Evolutionary conservation across 2,113 vertebrate genomes (phyloP), one percentile per base, ranked within the genome.

Genomic region (Steatornis caripensis): DNA sequence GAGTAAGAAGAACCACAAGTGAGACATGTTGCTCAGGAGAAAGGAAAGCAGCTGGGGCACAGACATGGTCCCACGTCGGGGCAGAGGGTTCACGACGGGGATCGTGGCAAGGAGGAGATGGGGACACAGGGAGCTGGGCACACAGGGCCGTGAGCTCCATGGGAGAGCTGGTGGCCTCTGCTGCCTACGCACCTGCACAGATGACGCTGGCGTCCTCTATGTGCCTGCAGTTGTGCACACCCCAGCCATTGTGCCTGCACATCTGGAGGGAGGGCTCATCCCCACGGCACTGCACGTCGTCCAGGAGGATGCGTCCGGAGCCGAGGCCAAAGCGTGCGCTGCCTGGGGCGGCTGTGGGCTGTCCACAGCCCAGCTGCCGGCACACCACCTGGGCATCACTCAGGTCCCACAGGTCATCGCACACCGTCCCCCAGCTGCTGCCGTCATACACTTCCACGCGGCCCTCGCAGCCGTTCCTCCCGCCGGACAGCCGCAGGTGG

Each of bases 361-460:
- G 49, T 5, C 95, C 99, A 2, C 99, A 99, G 29, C 98, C 99
- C 32, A 99, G 93, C 94, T 99, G 98, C 45, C 55, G 97, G 84
- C 99, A 99, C 64, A 99, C 99, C 97, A 99, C 99, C 10, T 77
- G 94, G 11, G 99, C 99, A 1, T 98, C 98, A 1, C 0, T 16
- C 86, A 80, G 41, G 55, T 75, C 81, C 81, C 86, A 89, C 36
- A 0, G 3, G 66, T 89, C 91, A 0, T 89, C 81, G 2, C 91
- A 89, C 81, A 80, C 91, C 1, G 87, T 93, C 3, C 91, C 91
- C 87, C 92, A 93, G 32, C 54, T 45, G 54, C 27, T 9, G 48
- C 92, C 55, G 0, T 80, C 2, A 12, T 15, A 49, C 36, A 93
- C 2, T 54, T 93, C 91, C 86, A 93, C 86, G 8, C 81, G 91